Base-by-base conservation (phyloP, 2,113 vertebrate genomes). In the Sprattus sprattus region DNA sequence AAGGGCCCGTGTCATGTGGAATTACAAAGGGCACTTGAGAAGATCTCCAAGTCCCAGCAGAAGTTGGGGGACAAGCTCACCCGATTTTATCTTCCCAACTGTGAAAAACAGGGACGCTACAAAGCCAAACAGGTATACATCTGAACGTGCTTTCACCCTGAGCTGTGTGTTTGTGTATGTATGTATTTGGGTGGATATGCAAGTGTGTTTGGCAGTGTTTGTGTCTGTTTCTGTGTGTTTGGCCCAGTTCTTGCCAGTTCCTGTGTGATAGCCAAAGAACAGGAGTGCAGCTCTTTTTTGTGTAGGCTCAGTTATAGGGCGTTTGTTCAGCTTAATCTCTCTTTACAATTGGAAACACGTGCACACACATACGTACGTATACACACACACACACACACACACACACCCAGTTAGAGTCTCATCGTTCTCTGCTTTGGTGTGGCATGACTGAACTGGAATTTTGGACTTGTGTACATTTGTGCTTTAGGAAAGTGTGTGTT, bases 41-140 rank as follows among this genome's bases (percentile, higher is more conserved):
- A 94, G 82, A 90, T 99, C 22, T 91, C 93, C n/a, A 95, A 93
- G 87, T 95, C 94, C 20, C 97, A 97, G 32, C 96, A 97, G 92
- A 95, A 94, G 83, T 86, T 92, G 0, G 95, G 95, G 85, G 97
- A 96, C 83, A 95, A 95, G 9, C 86, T 97, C 75, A 96, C 95
- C 91, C 96, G 94, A 87, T 99, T 99, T 92, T 99, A 99, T 90
- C 95, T 99, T 89, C 98, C 98, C 78, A 99, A 99, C 93, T 99
- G 98, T 92, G 97, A 95, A 93, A 97, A 94, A 90, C 94, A 95
- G 60, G 98, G 98, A 5, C 95, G 97, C 88, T 99, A 99, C 88
- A 96, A 98, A 93, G 93, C 96, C 91, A 99, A 96, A 88, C 98
- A 99, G 97, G 98, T 99, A 85, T 0, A 91, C 87, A 11, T n/a